Base-by-base conservation (phyloP, 2,113 vertebrate species). In the Hippocampus abdominalis region DNA sequence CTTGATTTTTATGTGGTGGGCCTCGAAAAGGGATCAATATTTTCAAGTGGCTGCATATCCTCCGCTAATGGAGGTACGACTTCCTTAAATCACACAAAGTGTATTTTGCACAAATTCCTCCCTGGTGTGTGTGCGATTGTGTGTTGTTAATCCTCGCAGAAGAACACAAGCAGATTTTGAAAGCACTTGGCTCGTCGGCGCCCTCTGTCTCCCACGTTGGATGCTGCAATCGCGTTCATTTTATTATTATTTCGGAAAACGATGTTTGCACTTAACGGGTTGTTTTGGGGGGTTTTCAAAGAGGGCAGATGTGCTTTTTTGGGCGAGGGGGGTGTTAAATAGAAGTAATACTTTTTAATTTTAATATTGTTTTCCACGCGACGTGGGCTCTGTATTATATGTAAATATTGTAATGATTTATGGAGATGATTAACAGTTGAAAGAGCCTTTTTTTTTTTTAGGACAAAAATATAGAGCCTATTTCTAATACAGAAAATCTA, bases 191-290 rank as follows among this genome's bases (percentile, higher is more conserved):
- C 70, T 72, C 54, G 60, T 73, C 40, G 39, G 82, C 56, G 76
- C 87, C 88, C 91, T 91, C 85, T 84, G 89, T 93, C 93, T 92
- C 92, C 57, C 89, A 93, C 85, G 92, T 92, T 93, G 87, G 90
- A 93, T 91, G 92, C 94, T 94, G 94, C 92, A 92, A 90, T 94
- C 32, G 32, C 32, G 32, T 36, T 36, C 88, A 78, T 84, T 20
- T 29, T 32, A 18, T 25, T 64, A 16, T 39, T 46, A 27, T 64
- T 23, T 39, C 69, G 72, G 75, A 78, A 79, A 86, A 79, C 86
- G 79, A 92, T 90, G 89, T 94, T 94, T 95, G 94, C 95, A 95
- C 94, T 95, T 95, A 93, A 92, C 91, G 93, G 92, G 90, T 91
- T 89, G 90, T 91, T 93, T 29, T 5, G 4, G 29, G 29, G n/a